Percentiles rank a stretch among this genome's conserved stretches.
Evolutionary conservation across 2,888 invertebrate genomes (phyloP).

Genomic region (Lepeophtheirus nordmannii): DNA sequence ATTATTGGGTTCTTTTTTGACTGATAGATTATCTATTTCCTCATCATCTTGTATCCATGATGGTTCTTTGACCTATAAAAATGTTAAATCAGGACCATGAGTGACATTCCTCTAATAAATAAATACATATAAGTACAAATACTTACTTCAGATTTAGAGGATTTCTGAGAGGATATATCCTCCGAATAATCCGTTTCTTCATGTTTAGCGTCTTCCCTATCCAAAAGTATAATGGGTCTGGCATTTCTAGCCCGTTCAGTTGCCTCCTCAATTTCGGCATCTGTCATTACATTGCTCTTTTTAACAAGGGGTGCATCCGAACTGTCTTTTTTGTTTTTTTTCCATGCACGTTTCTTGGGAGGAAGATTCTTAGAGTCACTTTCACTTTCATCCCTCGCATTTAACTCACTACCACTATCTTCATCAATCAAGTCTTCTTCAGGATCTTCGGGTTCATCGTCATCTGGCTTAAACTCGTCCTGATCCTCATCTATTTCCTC

Average conservation of each 20-base stretch:
- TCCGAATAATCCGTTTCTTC: background rate
- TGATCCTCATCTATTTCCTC: constrained; percentile 15
- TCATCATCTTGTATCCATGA: no score
- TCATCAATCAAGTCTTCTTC: constrained; percentile 20
- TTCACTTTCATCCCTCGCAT: background rate
- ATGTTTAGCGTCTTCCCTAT: background rate
- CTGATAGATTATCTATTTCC: no score
- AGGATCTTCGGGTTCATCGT: constrained; percentile 8
- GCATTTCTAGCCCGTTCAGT: background rate
- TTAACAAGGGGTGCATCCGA: no score
- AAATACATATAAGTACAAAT: no score
- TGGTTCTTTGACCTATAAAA: no score
- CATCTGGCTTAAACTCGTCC: constrained; percentile 15
- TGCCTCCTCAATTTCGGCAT: constrained; percentile 23
- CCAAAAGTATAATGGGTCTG: constrained; percentile 2
- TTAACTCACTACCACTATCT: constrained; percentile 7
- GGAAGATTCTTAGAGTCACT: background rate
- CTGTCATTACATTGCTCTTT: background rate
- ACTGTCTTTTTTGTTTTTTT: background rate
- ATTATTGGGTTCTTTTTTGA: no score
- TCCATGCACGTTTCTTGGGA: constrained; percentile 15
- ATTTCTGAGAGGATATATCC: no score
- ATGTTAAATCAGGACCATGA: no score
- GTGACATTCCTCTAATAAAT: no score
- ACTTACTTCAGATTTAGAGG: no score